phyloP scores from a whole-genome alignment of 1,140 invertebrate species.

The Sesamia nonagrioides region DNA sequence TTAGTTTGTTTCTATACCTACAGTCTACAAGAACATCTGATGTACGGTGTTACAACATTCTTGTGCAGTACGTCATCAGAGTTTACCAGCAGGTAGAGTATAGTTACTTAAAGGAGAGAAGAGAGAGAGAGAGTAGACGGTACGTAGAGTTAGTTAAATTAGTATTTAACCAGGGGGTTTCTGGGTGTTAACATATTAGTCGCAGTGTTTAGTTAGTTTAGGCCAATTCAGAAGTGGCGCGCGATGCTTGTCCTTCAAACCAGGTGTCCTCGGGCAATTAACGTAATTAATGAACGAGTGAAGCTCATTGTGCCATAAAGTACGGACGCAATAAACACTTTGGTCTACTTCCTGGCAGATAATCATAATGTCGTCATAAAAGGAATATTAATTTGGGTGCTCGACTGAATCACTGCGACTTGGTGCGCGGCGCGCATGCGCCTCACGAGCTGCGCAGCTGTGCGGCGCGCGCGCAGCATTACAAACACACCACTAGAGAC shows the following conservation, averaged over 20 bases:
- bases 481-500: neutral
- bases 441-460: constrained; percentile 76
- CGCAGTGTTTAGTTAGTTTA: too few species aligned
- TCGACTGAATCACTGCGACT: constrained; percentile 47
- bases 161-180: too few species aligned
- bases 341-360: constrained; percentile 45
- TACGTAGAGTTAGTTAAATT: too few species aligned
- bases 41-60: too few species aligned
- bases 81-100: too few species aligned
- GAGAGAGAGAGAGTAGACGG: too few species aligned
- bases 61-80: too few species aligned
- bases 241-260: neutral
- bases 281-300: constrained; percentile 19
- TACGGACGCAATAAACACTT: constrained; percentile 18
- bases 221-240: neutral
- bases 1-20: too few species aligned
- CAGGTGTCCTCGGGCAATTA: constrained; percentile 4
- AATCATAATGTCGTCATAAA: constrained; percentile 37
- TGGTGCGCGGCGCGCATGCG: constrained; percentile 55
- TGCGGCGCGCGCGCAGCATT: constrained; percentile 73
- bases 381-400: constrained; percentile 25
- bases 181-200: too few species aligned
- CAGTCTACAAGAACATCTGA: too few species aligned
- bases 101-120: too few species aligned
- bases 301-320: constrained; percentile 12